Conservation (phyloP, 2,797 vertebrate species). For the Scomberomorus guttatus region DNA sequence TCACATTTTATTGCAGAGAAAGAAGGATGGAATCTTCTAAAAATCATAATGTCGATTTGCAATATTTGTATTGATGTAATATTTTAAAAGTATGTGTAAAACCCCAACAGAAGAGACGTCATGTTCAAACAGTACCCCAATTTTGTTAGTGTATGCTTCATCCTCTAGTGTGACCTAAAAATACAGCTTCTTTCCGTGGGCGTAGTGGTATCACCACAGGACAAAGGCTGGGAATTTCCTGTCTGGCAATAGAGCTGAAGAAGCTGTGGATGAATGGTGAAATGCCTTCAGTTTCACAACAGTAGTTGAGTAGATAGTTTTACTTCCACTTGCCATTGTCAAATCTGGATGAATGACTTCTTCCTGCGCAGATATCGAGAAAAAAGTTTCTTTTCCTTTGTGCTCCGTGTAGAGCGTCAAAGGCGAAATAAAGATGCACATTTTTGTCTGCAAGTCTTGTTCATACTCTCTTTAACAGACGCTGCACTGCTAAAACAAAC, state of each 20-base stretch:
- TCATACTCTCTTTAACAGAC: slow-evolving; percentile 7
- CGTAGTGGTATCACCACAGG: background rate
- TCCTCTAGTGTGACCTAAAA: background rate
- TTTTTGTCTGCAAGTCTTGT: background rate
- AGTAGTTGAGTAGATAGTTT: background rate
- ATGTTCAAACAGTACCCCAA: background rate
- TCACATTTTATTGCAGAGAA: background rate
- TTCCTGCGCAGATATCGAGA: background rate
- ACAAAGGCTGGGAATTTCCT: slow-evolving; percentile 3
- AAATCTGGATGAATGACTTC: background rate
- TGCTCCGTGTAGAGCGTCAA: background rate
- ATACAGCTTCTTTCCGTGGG: background rate
- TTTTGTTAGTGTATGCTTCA: background rate
- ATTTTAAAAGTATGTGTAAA: background rate
- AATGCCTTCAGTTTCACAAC: background rate
- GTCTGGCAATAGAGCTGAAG: background rate
- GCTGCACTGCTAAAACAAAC: background rate
- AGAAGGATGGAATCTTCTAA: background rate
- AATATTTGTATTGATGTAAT: background rate
- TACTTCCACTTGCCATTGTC: background rate
- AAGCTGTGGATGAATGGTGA: background rate
- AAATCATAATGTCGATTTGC: too few relatives aligned
- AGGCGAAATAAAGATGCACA: background rate
- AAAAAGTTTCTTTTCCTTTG: background rate
- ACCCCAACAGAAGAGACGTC: background rate